Evolutionary conservation across 2,113 vertebrate genomes (phyloP), one percentile per base, ranked within the genome.

Genomic region (Podarcis cretensis): DNA sequence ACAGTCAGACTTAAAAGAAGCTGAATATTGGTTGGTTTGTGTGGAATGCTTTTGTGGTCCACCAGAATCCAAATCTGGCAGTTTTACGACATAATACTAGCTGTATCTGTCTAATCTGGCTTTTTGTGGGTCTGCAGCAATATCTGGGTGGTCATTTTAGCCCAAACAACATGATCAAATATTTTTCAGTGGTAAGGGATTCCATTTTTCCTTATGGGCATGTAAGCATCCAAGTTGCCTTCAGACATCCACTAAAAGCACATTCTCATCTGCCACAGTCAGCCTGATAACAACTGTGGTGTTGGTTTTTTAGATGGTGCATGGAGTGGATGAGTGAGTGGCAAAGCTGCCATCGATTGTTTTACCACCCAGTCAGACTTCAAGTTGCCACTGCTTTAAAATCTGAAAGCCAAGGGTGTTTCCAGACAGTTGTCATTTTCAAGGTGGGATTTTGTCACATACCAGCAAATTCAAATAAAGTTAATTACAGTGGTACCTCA

Each of bases 141-240:
- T 81, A 91, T 75, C 32, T 94, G 86, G n/a, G 86, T 92, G 80
- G 92, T 82, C 86, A 89, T 91, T 89, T 89, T 54, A 89, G 40
- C 63, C 63, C 74, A 89, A 78, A 90, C 85, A 92, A 30, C 32
- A 83, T 76, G 71, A 82, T 86, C 87, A 82, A 88, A 32, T 54
- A 37, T 87, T 48, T 25, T 89, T 91, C 90, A 65, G 83, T 85
- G 48, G 71, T 86, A 91, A 12, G 21, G 21, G 13, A 74, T 77
- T 78, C n/a, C 84, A 68, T 54, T 79, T 77, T 89, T 89, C 83
- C 57, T 86, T 91, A 81, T 66, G 84, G 59, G 91, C 89, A 48
- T 68, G 25, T 48, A 74, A 85, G 57, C 84, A 27, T 32, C 57
- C 54, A 57, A 63, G 81, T 69, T 84, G 43, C 21, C 74, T 84